Evolutionary conservation across 2,888 invertebrate species (phyloP).

Genomic region (Tenthredo mesomela): DNA sequence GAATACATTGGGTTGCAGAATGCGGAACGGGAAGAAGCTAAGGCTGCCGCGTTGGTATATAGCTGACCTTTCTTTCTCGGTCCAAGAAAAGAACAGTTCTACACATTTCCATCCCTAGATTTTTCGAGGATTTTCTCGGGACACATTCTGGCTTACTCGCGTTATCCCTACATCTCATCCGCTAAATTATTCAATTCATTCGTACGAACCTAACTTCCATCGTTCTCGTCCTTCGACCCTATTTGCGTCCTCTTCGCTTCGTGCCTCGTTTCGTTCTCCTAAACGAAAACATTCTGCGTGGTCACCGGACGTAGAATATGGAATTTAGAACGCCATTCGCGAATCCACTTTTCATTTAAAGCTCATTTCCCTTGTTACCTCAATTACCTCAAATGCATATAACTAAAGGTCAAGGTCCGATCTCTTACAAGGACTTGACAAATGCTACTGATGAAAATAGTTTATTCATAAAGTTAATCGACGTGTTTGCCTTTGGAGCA

Average conservation of each 20-base stretch:
- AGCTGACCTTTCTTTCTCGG: constrained; percentile 27
- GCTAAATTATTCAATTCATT: constrained; percentile 50
- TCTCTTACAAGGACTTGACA: background rate
- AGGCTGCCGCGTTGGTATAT: background rate
- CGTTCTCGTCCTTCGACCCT: constrained; percentile 40
- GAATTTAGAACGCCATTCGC: constrained; percentile 13
- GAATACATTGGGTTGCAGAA: constrained; percentile 14
- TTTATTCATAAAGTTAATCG: background rate
- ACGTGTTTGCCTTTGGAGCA: background rate
- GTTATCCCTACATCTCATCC: constrained; percentile 59
- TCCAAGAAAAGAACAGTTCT: constrained; percentile 17
- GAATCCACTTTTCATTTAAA: constrained; percentile 2
- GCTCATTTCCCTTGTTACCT: background rate
- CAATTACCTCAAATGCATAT: background rate
- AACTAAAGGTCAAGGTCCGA: background rate
- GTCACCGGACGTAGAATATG: constrained; percentile 18
- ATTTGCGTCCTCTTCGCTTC: constrained; percentile 11
- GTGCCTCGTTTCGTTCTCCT: constrained; percentile 30
- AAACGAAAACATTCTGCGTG: constrained; percentile 38
- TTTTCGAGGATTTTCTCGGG: constrained; percentile 47
- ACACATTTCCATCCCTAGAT: constrained; percentile 35
- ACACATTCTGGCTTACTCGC: constrained; percentile 61
- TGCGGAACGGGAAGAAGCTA: background rate
- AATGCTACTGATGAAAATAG: background rate
- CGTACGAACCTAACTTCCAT: constrained; percentile 42